Percentiles rank a stretch among this genome's conserved stretches.
These are phyloP conservation scores for Ectemnius cavifrons DNA, from an alignment of 2,888 invertebrate genomes.

Conservation along the genomic window DNA sequence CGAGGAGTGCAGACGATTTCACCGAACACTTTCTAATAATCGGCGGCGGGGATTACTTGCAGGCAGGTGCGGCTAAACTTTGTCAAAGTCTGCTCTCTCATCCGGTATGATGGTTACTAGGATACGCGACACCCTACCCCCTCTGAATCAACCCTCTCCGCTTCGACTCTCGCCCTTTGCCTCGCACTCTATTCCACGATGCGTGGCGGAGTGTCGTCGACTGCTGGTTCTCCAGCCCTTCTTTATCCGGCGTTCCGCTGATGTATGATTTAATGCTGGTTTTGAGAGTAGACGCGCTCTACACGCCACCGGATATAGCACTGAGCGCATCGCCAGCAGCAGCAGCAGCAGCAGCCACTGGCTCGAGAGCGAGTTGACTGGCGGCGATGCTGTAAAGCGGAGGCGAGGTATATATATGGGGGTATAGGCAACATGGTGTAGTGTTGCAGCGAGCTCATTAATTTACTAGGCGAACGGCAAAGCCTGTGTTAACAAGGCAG, in stretches of 20 bases:
- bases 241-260: conserved; percentile 52
- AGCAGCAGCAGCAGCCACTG: too few species aligned
- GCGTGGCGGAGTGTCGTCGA: conserved; percentile 53
- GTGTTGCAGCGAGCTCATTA: conserved; percentile 77
- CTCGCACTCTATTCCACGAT: conserved; percentile 25
- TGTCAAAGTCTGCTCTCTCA: conserved; percentile 57
- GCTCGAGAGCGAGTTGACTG: conserved; percentile 34
- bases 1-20: not conserved
- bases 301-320: too few species aligned
- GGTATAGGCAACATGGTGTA: conserved; percentile 65
- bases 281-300: conserved; percentile 69
- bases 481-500: conserved; percentile 74
- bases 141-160: conserved; percentile 27
- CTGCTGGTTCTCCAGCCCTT: too few species aligned
- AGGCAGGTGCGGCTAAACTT: conserved; percentile 35
- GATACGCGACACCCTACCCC: conserved; percentile 63
- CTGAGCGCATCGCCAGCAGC: conserved; percentile 45
- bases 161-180: conserved; percentile 19
- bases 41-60: conserved; percentile 21
- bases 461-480: conserved; percentile 74
- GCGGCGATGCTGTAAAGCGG: conserved; percentile 37
- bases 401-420: not conserved
- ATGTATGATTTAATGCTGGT: conserved; percentile 76
- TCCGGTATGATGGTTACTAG: conserved; percentile 65
- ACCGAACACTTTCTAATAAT: conserved; percentile 31